phyloP scores from a whole-genome alignment of 1,140 invertebrate species.

The Camponotus vicinus region DNA sequence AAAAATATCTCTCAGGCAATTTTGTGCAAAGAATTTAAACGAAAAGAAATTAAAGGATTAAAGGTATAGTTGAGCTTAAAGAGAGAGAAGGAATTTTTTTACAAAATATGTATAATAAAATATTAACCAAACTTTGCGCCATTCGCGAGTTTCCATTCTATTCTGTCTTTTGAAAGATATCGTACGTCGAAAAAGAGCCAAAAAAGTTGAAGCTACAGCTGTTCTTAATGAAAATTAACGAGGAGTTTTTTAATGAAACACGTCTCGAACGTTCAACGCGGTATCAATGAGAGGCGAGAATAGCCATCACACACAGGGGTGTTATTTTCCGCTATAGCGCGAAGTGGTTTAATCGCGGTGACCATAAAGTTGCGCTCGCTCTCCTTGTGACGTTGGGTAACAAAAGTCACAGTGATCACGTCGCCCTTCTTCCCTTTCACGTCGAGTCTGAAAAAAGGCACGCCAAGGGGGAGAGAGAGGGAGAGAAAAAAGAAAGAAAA shows the following conservation, averaged over 20 bases:
- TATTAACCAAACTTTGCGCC: too few relatives aligned
- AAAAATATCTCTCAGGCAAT: background rate
- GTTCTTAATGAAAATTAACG: background rate
- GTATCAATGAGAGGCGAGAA: conserved; percentile 1
- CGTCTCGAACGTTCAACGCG: background rate
- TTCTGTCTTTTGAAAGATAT: too few relatives aligned
- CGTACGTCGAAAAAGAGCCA: too few relatives aligned
- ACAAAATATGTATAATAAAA: too few relatives aligned
- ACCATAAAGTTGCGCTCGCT: conserved; percentile 30
- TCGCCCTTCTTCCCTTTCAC: conserved; percentile 56
- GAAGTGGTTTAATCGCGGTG: conserved; percentile 38
- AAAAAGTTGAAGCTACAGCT: too few relatives aligned
- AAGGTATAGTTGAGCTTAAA: background rate
- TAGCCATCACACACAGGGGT: background rate
- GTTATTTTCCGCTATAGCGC: conserved; percentile 8
- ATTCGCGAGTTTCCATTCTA: too few relatives aligned
- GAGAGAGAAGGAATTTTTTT: background rate
- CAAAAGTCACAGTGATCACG: conserved; percentile 58
- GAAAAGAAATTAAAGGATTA: background rate
- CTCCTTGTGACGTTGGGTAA: conserved; percentile 48
- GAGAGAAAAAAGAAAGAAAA: conserved; percentile 20
- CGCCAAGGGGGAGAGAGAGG: background rate
- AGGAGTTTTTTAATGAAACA: background rate
- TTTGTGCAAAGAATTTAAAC: background rate
- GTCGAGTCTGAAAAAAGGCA: conserved; percentile 37